These are phyloP conservation scores for Hecatera dysodea DNA, from an alignment of 2,888 invertebrate species.

Conservation along the genomic window DNA sequence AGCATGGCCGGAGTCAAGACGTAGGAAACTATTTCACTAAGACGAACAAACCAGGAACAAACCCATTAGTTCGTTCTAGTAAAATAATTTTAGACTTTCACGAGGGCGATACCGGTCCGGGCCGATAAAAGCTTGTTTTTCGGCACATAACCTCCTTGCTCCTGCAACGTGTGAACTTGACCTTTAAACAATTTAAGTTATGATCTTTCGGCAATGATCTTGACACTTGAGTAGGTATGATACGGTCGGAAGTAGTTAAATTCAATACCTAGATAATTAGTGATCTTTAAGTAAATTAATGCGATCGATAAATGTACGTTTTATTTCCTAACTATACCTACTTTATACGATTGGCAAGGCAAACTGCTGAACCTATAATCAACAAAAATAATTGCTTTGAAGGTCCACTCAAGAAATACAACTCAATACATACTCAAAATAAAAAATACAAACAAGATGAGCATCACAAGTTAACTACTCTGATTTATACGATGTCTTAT, in stretches of 20 bases:
- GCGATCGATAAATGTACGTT: background rate
- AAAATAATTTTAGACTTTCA: too few relatives aligned
- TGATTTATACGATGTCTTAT: too few relatives aligned
- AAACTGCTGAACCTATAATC: slow-evolving; percentile 9
- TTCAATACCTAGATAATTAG: slow-evolving; percentile 4
- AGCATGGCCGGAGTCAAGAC: too few relatives aligned
- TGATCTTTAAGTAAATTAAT: slow-evolving; percentile 2
- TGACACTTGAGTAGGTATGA: slow-evolving; percentile 10
- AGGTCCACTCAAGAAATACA: background rate
- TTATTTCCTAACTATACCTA: slow-evolving; percentile 20
- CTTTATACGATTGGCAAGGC: slow-evolving; percentile 8
- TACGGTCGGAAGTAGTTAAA: slow-evolving; percentile 14
- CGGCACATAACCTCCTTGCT: background rate
- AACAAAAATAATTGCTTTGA: background rate
- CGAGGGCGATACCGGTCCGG: too few relatives aligned
- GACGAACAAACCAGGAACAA: too few relatives aligned
- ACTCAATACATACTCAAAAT: too few relatives aligned
- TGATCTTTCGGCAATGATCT: slow-evolving; percentile 36
- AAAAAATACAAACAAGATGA: too few relatives aligned
- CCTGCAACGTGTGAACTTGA: background rate
- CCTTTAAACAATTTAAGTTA: slow-evolving; percentile 2
- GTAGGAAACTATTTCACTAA: too few relatives aligned
- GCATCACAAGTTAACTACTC: too few relatives aligned
- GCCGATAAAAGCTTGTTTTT: too few relatives aligned
- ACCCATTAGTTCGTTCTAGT: too few relatives aligned